Percentiles rank a stretch among this genome's conserved stretches.
phyloP scores from a whole-genome alignment of 2,797 vertebrate species.

The Coregonus ussuriensis region DNA sequence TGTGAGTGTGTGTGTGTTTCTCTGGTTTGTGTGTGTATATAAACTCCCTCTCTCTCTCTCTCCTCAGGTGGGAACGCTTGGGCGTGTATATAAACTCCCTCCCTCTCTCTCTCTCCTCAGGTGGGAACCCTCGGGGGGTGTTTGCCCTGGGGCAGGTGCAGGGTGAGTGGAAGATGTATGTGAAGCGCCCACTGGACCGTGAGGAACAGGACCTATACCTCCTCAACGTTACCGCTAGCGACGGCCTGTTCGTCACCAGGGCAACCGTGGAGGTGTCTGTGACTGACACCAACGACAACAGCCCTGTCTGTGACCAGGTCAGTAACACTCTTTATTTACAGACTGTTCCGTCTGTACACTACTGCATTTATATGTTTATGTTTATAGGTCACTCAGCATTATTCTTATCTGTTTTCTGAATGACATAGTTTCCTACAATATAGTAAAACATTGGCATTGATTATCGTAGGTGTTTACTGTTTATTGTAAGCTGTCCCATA shows the following conservation, averaged over 20 bases:
- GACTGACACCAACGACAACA: conserved; percentile 93
- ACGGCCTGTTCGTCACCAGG: conserved; percentile 91
- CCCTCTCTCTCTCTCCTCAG: conserved; percentile 62
- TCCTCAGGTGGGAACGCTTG: too few relatives aligned
- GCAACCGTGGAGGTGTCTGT: conserved; percentile 88
- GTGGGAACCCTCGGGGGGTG: conserved; percentile 89
- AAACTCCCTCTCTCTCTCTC: neutral
- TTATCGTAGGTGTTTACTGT: neutral
- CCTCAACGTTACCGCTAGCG: conserved; percentile 92
- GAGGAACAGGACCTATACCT: conserved; percentile 88
- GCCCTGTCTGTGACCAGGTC: conserved; percentile 90
- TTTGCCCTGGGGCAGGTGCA: conserved; percentile 95
- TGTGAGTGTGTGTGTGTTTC: too few relatives aligned
- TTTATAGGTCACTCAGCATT: neutral
- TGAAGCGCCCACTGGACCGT: conserved; percentile 89
- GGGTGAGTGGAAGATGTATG: conserved; percentile 96
- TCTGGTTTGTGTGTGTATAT: too few relatives aligned
- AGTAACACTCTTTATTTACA: conserved; percentile 29
- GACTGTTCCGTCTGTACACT: neutral
- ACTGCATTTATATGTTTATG: neutral
- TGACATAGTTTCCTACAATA: neutral
- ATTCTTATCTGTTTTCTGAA: neutral
- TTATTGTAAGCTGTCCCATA: neutral
- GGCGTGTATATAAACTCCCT: neutral
- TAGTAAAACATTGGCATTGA: neutral